Base-by-base conservation (phyloP, 2,888 invertebrate genomes). In the Cephus pygmeus region DNA sequence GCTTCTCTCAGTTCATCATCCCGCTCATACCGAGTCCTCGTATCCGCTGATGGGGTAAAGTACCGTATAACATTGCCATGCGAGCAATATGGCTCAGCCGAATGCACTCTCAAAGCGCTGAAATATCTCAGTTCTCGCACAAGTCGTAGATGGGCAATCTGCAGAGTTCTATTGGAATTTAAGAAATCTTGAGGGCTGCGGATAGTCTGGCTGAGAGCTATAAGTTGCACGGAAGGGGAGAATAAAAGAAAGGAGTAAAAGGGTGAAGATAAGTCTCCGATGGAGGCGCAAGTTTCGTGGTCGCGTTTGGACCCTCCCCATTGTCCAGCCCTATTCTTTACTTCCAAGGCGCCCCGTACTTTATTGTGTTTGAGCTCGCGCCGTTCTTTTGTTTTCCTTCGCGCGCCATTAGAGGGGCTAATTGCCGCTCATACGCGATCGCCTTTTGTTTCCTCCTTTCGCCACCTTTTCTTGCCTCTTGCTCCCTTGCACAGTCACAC, bases 351-450 rank as follows among this genome's bases (percentile, higher is more conserved):
- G 71, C 71, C 81, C 82, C 74, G 80, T 84, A 86, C 86, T 87
- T 89, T 87, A 89, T 90, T 88, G 90, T 88, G 87, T 87, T 86
- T 86, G 87, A 86, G 86, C 88, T 86, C 85, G 84, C 86, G 84
- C 83, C 40, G 81, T 84, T 87, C 89, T 88, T 89, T 90, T 90
- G 87, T 90, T 90, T 89, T 89, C 86, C 86, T 89, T 90, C 88
- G 88, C 87, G 87, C 88, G 85, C 89, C 89, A 90, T 90, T 90
- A 90, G 90, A 89, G 86, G 88, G 85, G 87, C 90, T 90, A 90
- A 90, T 90, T 90, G 90, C 88, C 88, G 88, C 87, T 88, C 88
- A 89, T 90, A 88, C 89, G 88, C 88, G 90, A 90, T 89, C 88
- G 88, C 88, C 89, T 90, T 90, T 90, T 90, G 87, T 89, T 87